These are phyloP conservation scores for Taeniopygia guttata DNA, from an alignment of 2,797 vertebrate species.

Conservation along the genomic window DNA sequence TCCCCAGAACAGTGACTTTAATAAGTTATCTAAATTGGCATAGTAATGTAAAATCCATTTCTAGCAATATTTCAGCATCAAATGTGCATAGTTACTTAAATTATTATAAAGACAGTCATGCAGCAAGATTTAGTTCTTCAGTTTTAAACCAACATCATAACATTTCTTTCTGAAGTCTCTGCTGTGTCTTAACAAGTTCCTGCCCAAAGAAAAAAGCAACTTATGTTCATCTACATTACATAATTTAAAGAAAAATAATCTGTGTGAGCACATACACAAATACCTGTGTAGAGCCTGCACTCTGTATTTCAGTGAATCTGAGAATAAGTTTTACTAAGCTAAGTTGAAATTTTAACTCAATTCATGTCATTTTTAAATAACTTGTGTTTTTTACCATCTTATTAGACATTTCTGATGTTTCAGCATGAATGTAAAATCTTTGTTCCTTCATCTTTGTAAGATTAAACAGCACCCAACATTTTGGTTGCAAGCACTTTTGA, in stretches of 20 bases:
- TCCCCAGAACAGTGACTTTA: background rate
- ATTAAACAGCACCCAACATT: background rate
- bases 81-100: background rate
- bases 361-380: background rate
- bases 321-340: background rate
- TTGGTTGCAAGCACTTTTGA: background rate
- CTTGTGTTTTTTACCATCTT: background rate
- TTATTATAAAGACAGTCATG: background rate
- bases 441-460: background rate
- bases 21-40: background rate
- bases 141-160: background rate
- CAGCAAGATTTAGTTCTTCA: background rate
- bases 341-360: background rate
- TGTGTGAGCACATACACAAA: background rate
- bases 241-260: background rate
- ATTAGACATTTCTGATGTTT: background rate
- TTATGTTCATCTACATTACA: background rate
- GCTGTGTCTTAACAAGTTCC: background rate
- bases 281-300: background rate
- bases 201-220: background rate
- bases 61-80: background rate
- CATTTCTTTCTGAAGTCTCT: background rate
- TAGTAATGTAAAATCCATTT: background rate
- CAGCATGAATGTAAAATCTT: background rate
- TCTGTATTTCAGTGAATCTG: background rate